Conservation (phyloP, 2,888 invertebrate species). For the Sthenelais limicola region DNA sequence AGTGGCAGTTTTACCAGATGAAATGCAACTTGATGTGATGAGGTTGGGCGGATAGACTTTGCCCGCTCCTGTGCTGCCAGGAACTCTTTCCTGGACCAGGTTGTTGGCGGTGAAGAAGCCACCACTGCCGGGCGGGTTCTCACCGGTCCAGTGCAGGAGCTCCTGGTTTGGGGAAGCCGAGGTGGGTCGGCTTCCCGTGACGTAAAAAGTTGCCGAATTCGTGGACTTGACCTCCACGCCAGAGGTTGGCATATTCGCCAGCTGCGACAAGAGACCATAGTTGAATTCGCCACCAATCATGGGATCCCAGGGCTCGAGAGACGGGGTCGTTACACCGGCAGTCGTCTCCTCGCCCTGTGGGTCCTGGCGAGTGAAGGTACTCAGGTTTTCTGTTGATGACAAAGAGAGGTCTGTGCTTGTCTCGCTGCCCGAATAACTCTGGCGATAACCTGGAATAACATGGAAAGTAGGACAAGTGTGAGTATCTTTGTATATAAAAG, state of each 20-base stretch:
- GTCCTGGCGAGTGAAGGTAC: slow-evolving; percentile 79
- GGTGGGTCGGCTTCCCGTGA: slow-evolving; percentile 46
- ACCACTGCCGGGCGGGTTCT: background rate
- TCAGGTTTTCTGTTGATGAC: slow-evolving; percentile 90
- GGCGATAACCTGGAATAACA: slow-evolving; percentile 81
- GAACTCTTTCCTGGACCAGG: slow-evolving; percentile 1
- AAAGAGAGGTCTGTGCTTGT: slow-evolving; percentile 82
- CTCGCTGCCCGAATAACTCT: slow-evolving; percentile 89
- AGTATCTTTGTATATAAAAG: too few species aligned
- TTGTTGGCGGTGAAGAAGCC: too few species aligned
- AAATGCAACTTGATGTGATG: too few species aligned
- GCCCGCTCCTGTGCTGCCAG: background rate
- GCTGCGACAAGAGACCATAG: slow-evolving; percentile 65
- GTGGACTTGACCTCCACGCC: slow-evolving; percentile 48
- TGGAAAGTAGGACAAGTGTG: too few species aligned
- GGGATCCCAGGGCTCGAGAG: slow-evolving; percentile 15
- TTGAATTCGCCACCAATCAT: slow-evolving; percentile 67
- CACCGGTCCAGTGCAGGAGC: slow-evolving; percentile 21
- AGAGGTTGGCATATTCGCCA: slow-evolving; percentile 58
- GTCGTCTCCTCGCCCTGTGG: slow-evolving; percentile 90
- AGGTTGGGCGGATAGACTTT: background rate
- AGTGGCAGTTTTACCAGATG: slow-evolving; percentile 11
- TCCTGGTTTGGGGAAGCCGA: slow-evolving; percentile 33
- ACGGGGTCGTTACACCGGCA: slow-evolving; percentile 32
- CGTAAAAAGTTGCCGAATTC: slow-evolving; percentile 44